Conservation (phyloP, 2,888 invertebrate genomes). For the Eupeodes luniger region DNA sequence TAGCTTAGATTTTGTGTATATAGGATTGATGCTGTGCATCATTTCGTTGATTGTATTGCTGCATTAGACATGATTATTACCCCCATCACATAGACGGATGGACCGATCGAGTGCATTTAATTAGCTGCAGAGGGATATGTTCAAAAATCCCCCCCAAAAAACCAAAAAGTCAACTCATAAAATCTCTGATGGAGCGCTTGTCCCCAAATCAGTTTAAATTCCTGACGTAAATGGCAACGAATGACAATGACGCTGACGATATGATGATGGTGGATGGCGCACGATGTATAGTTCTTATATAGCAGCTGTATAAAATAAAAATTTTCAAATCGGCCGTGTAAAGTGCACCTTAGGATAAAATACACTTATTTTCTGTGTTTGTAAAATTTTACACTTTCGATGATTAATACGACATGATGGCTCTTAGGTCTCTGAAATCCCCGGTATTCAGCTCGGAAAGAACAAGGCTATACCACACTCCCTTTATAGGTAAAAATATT, state of each 20-base stretch:
- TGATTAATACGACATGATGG: slow-evolving; percentile 75
- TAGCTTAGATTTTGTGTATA: slow-evolving; percentile 13
- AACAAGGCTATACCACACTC: background rate
- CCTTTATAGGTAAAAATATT: slow-evolving; percentile 33
- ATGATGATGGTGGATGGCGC: background rate
- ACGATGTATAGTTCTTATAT: background rate
- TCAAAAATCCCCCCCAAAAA: slow-evolving; percentile 49
- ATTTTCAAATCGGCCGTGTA: slow-evolving; percentile 82
- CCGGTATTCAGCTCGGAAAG: slow-evolving; percentile 6
- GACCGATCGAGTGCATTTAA: slow-evolving; percentile 70
- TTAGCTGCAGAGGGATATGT: slow-evolving; percentile 74
- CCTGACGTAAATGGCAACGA: slow-evolving; percentile 23
- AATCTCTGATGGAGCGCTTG: slow-evolving; percentile 50
- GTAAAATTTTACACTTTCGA: slow-evolving; percentile 73
- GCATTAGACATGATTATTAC: slow-evolving; percentile 75
- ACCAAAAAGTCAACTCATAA: slow-evolving; percentile 56
- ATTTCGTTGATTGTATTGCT: slow-evolving; percentile 74
- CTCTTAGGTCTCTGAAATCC: slow-evolving; percentile 52
- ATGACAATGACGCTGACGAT: background rate
- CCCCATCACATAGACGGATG: slow-evolving; percentile 73
- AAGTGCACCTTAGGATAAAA: slow-evolving; percentile 79
- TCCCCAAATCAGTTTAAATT: slow-evolving; percentile 34
- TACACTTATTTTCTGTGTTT: slow-evolving; percentile 18
- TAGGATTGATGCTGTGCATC: slow-evolving; percentile 65
- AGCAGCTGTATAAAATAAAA: slow-evolving; percentile 83